Conservation (phyloP, 2,113 vertebrate species). For the Origma solitaria region DNA sequence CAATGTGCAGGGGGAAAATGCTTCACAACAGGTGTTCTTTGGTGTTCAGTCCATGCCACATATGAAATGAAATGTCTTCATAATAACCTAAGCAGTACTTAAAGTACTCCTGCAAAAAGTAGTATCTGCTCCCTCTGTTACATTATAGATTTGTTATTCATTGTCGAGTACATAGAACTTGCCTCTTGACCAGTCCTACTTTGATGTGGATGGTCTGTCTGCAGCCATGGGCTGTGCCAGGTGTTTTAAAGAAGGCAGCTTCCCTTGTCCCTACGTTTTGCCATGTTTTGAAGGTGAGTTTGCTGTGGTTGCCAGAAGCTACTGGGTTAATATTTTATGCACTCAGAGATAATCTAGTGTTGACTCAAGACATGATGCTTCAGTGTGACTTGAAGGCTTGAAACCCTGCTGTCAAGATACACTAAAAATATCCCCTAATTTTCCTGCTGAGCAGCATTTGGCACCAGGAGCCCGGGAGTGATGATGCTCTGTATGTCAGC, state of each 20-base stretch:
- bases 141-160: neutral
- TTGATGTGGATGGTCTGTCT: neutral
- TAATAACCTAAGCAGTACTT: neutral
- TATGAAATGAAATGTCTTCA: neutral
- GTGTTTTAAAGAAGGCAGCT: neutral
- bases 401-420: conserved; percentile 15
- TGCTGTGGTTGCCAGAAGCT: neutral
- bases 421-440: conserved; percentile 24
- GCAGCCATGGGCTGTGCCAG: neutral
- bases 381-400: conserved; percentile 26
- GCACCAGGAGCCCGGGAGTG: neutral
- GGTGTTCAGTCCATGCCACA: neutral
- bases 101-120: neutral
- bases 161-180: neutral
- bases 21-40: neutral
- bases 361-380: conserved; percentile 5
- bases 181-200: neutral
- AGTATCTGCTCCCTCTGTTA: neutral
- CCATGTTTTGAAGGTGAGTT: neutral
- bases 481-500: neutral
- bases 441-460: neutral
- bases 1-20: neutral
- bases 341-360: neutral
- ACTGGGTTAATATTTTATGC: neutral
- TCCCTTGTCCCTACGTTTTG: neutral